Evolutionary conservation across 2,113 vertebrate species (phyloP).

Genomic region (Cairina moschata): DNA sequence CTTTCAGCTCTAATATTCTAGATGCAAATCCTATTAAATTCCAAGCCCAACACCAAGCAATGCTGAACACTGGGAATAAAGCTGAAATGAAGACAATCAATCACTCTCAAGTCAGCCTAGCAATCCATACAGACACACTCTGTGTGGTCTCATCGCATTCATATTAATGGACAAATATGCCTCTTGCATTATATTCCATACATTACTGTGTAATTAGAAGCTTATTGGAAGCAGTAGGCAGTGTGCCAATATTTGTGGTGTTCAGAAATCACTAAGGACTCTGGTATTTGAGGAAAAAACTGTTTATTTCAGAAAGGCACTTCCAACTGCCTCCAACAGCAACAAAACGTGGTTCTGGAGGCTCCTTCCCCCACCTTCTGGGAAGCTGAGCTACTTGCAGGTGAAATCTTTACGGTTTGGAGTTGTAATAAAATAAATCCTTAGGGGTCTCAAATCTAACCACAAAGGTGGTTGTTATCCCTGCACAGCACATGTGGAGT

Average conservation of each 20-base stretch:
- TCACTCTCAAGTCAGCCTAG: constrained; percentile 42
- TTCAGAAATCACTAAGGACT: background rate
- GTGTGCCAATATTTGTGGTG: background rate
- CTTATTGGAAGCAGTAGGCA: constrained; percentile 16
- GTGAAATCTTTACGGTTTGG: background rate
- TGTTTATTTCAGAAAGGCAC: background rate
- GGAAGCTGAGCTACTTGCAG: background rate
- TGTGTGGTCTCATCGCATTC: constrained; percentile 1
- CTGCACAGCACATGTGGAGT: background rate
- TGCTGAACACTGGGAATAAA: constrained; percentile 25
- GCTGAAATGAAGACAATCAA: constrained; percentile 47
- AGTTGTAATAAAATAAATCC: background rate
- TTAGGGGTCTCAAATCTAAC: background rate
- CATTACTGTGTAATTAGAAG: constrained; percentile 23
- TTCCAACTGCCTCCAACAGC: background rate
- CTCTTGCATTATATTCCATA: constrained; percentile 18
- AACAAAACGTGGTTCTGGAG: background rate
- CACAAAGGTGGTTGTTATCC: background rate
- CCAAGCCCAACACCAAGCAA: background rate
- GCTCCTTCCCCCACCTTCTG: background rate
- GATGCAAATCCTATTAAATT: constrained; percentile 58
- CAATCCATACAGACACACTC: background rate
- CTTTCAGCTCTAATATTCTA: constrained; percentile 13
- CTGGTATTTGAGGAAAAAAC: background rate
- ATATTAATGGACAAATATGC: background rate